These are phyloP conservation scores for Drosophila rhopaloa DNA, from an alignment of 1,140 invertebrate species.

Conservation along the genomic window DNA sequence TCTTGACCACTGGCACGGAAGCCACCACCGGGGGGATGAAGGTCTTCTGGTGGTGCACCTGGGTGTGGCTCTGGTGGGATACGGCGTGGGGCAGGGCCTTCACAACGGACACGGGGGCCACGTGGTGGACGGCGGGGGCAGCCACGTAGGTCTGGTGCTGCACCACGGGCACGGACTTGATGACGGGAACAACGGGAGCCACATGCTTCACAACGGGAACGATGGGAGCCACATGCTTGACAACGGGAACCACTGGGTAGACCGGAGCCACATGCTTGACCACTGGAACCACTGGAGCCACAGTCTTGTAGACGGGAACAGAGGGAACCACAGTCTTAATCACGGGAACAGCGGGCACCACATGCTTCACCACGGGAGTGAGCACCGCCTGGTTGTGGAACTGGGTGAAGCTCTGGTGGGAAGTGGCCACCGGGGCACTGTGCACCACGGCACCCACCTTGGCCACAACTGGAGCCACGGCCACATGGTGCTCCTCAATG, in stretches of 20 bases:
- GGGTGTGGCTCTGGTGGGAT: constrained; percentile 85
- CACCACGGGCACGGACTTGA: constrained; percentile 57
- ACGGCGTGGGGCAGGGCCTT: constrained; percentile 75
- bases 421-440: constrained; percentile 79
- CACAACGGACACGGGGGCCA: constrained; percentile 57
- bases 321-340: constrained; percentile 64
- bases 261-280: constrained; percentile 27
- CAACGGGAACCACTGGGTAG: constrained; percentile 42
- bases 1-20: constrained; percentile 54
- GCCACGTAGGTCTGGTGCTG: constrained; percentile 58
- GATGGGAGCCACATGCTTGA: constrained; percentile 45
- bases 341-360: constrained; percentile 63
- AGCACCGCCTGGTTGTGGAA: constrained; percentile 68
- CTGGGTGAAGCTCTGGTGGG: constrained; percentile 85
- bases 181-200: constrained; percentile 49
- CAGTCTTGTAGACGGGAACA: constrained; percentile 67
- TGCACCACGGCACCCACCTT: constrained; percentile 67
- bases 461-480: constrained; percentile 59
- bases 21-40: constrained; percentile 53
- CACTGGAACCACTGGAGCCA: constrained; percentile 65
- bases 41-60: constrained; percentile 73
- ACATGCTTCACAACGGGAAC: constrained; percentile 45
- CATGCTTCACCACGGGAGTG: constrained; percentile 66
- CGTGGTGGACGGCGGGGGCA: constrained; percentile 75
- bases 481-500: constrained; percentile 64